A percentile compares a stretch with the other conserved stretches of the same genome.
phyloP scores from a whole-genome alignment of 2,888 invertebrate species.

The Caenorhabditis drosophilae region DNA sequence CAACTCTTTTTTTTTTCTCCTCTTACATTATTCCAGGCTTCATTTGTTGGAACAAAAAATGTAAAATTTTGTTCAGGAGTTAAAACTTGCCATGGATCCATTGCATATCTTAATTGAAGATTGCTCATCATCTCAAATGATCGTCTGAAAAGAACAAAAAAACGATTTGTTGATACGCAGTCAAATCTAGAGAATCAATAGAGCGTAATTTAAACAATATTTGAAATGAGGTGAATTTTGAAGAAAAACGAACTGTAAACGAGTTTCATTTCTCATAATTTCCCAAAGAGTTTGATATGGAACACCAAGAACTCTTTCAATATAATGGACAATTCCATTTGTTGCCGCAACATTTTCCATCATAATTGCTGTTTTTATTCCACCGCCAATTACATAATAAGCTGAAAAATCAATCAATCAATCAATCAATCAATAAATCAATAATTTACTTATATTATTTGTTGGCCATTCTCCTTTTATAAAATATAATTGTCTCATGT shows the following conservation, averaged over 20 bases:
- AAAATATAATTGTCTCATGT: constrained; percentile 68
- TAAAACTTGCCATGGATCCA: constrained; percentile 69
- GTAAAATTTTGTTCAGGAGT: constrained; percentile 76
- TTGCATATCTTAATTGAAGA: constrained; percentile 61
- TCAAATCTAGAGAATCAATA: too few species aligned
- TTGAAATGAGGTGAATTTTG: neutral
- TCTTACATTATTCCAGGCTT: constrained; percentile 89
- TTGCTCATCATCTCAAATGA: constrained; percentile 65
- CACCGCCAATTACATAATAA: constrained; percentile 69
- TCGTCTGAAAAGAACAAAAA: constrained; percentile 44
- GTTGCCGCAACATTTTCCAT: constrained; percentile 69
- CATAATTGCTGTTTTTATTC: constrained; percentile 67
- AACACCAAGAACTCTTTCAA: constrained; percentile 69
- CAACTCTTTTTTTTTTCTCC: too few species aligned
- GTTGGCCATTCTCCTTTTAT: constrained; percentile 69
- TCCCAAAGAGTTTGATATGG: constrained; percentile 69
- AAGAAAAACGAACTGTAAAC: constrained; percentile 52
- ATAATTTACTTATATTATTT: constrained; percentile 68
- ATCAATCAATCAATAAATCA: too few species aligned
- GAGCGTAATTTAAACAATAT: too few species aligned
- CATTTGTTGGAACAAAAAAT: constrained; percentile 87
- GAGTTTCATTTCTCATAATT: constrained; percentile 65
- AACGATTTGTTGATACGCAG: neutral
- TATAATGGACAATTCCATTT: constrained; percentile 69
- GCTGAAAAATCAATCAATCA: constrained; percentile 57